A percentile compares a stretch with the other conserved stretches of the same genome.
phyloP scores from a whole-genome alignment of 2,888 invertebrate species.

The Sipha maydis region DNA sequence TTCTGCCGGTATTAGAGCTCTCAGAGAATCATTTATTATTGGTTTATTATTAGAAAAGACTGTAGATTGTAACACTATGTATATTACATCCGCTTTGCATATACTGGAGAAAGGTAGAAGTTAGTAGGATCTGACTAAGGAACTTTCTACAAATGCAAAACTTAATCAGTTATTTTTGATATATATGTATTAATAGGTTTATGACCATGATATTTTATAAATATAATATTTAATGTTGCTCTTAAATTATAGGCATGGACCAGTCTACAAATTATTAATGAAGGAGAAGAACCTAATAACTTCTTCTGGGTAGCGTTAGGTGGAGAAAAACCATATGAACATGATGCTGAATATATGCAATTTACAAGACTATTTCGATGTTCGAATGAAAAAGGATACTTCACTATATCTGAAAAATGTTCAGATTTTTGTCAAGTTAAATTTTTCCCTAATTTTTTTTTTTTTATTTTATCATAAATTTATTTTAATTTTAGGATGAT shows the following conservation, averaged over 20 bases:
- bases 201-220: not conserved
- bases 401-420: constrained; percentile 98
- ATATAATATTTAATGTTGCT: constrained; percentile 14
- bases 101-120: too few relatives aligned
- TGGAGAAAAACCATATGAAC: constrained; percentile 89
- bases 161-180: too few relatives aligned
- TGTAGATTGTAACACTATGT: too few relatives aligned
- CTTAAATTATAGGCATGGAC: constrained; percentile 69
- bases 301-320: constrained; percentile 98
- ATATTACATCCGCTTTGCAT: too few relatives aligned
- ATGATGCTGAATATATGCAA: constrained; percentile 89
- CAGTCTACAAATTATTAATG: constrained; percentile 80
- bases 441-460: not conserved
- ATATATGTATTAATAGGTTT: too few relatives aligned
- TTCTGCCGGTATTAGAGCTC: too few relatives aligned
- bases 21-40: too few relatives aligned
- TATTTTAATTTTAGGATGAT: constrained; percentile 80
- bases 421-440: constrained; percentile 93
- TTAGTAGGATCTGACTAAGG: too few relatives aligned
- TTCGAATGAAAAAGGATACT: constrained; percentile 99
- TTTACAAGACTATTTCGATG: constrained; percentile 95
- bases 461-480: not conserved
- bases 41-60: too few relatives aligned
- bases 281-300: constrained; percentile 97
- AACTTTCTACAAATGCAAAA: too few relatives aligned